Evolutionary conservation across 1,140 invertebrate genomes (phyloP).

Genomic region (Papilio polyxenes): DNA sequence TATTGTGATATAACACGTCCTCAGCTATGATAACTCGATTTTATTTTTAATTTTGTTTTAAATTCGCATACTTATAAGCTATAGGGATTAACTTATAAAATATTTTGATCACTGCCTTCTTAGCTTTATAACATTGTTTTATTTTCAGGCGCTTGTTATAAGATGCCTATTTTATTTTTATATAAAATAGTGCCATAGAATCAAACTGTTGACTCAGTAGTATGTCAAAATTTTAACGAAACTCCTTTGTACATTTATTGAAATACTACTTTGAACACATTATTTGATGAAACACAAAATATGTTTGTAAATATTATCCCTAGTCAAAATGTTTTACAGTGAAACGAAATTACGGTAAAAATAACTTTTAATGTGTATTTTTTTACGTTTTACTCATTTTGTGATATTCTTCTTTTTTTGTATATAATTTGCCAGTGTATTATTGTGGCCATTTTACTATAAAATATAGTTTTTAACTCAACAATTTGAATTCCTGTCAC

Average conservation of each 20-base stretch:
- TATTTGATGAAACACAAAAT: slow-evolving; percentile 44
- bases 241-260: not conserved
- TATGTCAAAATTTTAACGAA: slow-evolving; percentile 29
- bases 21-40: not conserved
- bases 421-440: slow-evolving; percentile 72
- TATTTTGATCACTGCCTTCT: slow-evolving; percentile 63
- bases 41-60: slow-evolving; percentile 33
- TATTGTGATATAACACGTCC: slow-evolving; percentile 14
- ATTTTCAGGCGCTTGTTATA: slow-evolving; percentile 48
- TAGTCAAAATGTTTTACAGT: slow-evolving; percentile 55
- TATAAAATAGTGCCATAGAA: slow-evolving; percentile 74
- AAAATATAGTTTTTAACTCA: slow-evolving; percentile 38
- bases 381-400: slow-evolving; percentile 61
- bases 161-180: slow-evolving; percentile 63
- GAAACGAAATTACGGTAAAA: slow-evolving; percentile 34
- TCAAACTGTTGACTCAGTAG: slow-evolving; percentile 34
- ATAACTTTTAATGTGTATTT: slow-evolving; percentile 43
- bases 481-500: slow-evolving; percentile 45
- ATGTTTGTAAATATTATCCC: slow-evolving; percentile 50
- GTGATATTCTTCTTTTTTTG: slow-evolving; percentile 70
- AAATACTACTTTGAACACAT: slow-evolving; percentile 28
- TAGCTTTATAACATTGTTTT: slow-evolving; percentile 56
- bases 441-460: slow-evolving; percentile 69
- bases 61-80: slow-evolving; percentile 39
- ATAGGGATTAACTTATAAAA: slow-evolving; percentile 40